Base-by-base conservation (phyloP, 2,888 invertebrate species). In the Ditula angustiorana region DNA sequence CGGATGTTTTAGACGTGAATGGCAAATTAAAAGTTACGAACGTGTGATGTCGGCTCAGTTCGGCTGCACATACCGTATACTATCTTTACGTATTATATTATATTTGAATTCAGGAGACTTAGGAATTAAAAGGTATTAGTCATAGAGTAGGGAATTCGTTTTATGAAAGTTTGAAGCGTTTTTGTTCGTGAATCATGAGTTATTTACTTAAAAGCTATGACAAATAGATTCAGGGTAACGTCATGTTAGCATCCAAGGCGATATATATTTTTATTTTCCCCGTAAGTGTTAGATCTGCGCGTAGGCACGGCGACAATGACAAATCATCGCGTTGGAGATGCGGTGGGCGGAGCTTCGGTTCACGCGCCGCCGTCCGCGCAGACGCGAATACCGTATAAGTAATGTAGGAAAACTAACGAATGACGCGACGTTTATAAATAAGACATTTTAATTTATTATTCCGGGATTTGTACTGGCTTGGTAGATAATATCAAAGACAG, bases 221-320 rank as follows among this genome's bases (percentile, higher is more conserved):
- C 49, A 49, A 55, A 61, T 41, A 55, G 21, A 65, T 41, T 24
- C 53, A 57, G 49, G 41, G 41, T 37, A 7, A 49, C 23, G 47
- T 28, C 58, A 64, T n/a, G 64, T 41, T 49, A 72, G 68, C 67
- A 68, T 53, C 50, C 68, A 72, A 69, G 70, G 69, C 61, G 53
- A 56, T 33, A 55, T 46, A 49, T 67, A 47, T 67, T 67, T 60
- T 60, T 67, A 52, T 19, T 57, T 47, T 67, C 46, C 61, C 44
- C 23, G 46, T 57, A 58, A 66, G 66, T 57, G 58, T 46, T 19
- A 50, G 21, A 53, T 53, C 60, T 52, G 62, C 61, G 83, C 84
- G 88, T 85, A 83, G 87, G 87, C 69, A 68, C 63, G 87, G 80
- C 78, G 89, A 90, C 89, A 90, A 83, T 87, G 86, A 87, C 82